A percentile compares a stretch with the other conserved stretches of the same genome.
These are phyloP conservation scores for Thumatha senex DNA, from an alignment of 2,888 invertebrate species.

Conservation along the genomic window DNA sequence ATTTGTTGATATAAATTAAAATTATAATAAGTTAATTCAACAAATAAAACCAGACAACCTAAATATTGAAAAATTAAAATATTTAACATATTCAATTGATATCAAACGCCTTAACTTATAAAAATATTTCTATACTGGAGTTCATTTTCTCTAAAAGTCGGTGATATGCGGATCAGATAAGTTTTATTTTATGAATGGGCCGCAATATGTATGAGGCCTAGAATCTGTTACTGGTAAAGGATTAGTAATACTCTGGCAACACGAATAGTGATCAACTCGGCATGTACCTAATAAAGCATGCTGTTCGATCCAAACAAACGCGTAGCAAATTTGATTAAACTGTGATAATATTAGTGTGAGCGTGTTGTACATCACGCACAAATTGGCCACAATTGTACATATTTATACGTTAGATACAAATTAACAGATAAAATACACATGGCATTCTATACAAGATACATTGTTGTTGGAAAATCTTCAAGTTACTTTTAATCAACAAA, in stretches of 20 bases:
- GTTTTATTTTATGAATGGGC: not conserved
- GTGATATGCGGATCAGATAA: not conserved
- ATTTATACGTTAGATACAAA: slow-evolving; percentile 36
- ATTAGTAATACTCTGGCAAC: too few species aligned
- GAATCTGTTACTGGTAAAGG: too few species aligned
- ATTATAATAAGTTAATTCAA: too few species aligned
- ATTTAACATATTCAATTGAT: too few species aligned
- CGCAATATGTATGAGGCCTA: too few species aligned
- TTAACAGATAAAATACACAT: slow-evolving; percentile 17
- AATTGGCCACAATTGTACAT: slow-evolving; percentile 32
- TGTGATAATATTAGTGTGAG: slow-evolving; percentile 72
- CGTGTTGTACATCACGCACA: slow-evolving; percentile 45
- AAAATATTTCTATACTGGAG: too few species aligned
- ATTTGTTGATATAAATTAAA: not conserved
- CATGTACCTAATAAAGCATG: slow-evolving; percentile 27
- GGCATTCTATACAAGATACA: not conserved
- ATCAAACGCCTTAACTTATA: too few species aligned
- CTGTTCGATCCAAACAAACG: slow-evolving; percentile 40
- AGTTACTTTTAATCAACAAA: not conserved
- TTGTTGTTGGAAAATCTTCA: not conserved
- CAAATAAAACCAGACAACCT: too few species aligned
- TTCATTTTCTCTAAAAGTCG: too few species aligned
- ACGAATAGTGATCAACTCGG: slow-evolving; percentile 26
- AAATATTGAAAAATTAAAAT: too few species aligned
- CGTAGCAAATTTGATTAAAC: slow-evolving; percentile 70